Base-by-base conservation (phyloP, 2,888 invertebrate genomes). In the Coecobrya sp. region DNA sequence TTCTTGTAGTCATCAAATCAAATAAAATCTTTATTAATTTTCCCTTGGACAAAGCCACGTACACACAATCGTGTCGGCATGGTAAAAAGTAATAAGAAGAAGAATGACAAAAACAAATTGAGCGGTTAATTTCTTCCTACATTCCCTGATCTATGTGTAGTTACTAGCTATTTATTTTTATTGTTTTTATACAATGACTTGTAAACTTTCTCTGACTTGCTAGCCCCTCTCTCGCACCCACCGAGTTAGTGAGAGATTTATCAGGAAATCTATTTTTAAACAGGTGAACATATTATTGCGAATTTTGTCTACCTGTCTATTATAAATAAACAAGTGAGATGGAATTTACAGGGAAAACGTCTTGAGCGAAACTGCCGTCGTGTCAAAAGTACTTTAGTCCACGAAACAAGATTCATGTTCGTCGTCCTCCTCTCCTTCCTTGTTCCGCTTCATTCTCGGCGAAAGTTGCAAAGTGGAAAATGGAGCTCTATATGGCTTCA, bases 391-490 rank as follows among this genome's bases (percentile, higher is more conserved):
- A 36, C 68, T 36, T 25, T 68, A 42, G n/a, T 49, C 52, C 25
- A 13, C 52, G 10, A 52, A 52, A n/a, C 5, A 49, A 79, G n/a
- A 42, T 76, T 76, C 76, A 42, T 36, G 36, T 7, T 36, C 36
- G 2, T 36, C 16, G 25, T 7, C 30, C n/a, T 30, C 11, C 0
- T 49, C 45, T 73, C 19, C 11, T n/a, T 22, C 30, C n/a, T 8
- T 3, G n/a, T 52, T 79, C 30, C 36, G 36, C 36, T 49, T 10
- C 42, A 7, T 27, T 19, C 55, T 55, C 25, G 2, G 19, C 13
- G 27, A 52, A 52, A 79, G 52, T 52, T 25, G 30, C 36, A 84
- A 62, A 62, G 25, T 30, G 3, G 65, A 82, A 59, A 82, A 59
- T 59, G 59, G 59, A 82, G 22, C 55, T 30, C n/a, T n/a, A n/a